These are phyloP conservation scores for Crotalus horridus DNA, from an alignment of 2,113 vertebrate genomes.

Conservation along the genomic window DNA sequence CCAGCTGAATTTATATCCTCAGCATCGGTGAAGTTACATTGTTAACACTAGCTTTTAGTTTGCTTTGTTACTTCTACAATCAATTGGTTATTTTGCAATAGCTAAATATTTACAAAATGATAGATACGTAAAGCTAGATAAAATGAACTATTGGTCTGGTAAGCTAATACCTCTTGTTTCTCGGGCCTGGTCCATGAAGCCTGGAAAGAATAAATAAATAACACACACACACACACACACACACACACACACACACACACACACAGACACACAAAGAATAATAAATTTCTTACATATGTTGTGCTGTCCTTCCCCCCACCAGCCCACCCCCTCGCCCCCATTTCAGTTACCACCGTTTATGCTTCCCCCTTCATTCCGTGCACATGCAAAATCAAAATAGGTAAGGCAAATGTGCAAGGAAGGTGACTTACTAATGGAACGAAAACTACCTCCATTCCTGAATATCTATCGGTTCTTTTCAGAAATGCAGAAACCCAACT, in stretches of 20 bases:
- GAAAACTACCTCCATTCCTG: not conserved
- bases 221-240: no score
- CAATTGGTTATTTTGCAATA: slow-evolving; percentile 66
- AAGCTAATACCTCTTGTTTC: slow-evolving; percentile 96
- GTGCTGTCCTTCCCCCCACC: slow-evolving; percentile 40
- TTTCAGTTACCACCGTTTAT: slow-evolving; percentile 39
- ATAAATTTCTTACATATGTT: slow-evolving; percentile 71
- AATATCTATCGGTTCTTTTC: not conserved
- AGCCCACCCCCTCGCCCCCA: not conserved
- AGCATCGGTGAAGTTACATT: slow-evolving; percentile 23
- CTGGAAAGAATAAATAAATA: slow-evolving; percentile 70
- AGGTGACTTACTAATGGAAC: not conserved
- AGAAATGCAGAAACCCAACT: not conserved
- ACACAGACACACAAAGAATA: slow-evolving; percentile 68
- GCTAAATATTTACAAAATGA: slow-evolving; percentile 36
- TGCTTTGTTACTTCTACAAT: slow-evolving; percentile 61
- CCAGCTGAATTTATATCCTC: not conserved
- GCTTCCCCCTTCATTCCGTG: slow-evolving; percentile 59
- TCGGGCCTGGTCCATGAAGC: slow-evolving; percentile 98
- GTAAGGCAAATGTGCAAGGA: not conserved
- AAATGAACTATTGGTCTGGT: slow-evolving; percentile 77
- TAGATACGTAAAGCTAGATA: slow-evolving; percentile 53
- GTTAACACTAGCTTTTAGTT: slow-evolving; percentile 65
- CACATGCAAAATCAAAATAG: slow-evolving; percentile 69
- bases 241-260: slow-evolving; percentile 39